Base-by-base conservation (phyloP, 2,113 vertebrate species). In the Protobothrops flavoviridis region DNA sequence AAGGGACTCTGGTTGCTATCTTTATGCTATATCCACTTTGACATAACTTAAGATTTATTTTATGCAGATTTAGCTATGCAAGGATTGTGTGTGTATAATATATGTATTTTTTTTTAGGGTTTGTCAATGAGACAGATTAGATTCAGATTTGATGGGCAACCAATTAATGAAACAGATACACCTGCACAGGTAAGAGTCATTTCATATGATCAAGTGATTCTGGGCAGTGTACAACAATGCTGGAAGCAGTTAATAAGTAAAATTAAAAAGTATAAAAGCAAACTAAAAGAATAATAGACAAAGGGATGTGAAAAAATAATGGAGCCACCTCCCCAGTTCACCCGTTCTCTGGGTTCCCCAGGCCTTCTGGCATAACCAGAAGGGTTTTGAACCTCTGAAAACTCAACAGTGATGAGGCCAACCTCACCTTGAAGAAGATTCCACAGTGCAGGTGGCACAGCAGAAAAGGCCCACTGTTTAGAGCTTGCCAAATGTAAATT, bases 61-160 rank as follows among this genome's bases (percentile, higher is more conserved):
- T 48, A 55, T 91, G 13, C 88, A 39, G 8, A 4, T 93, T 94
- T 43, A 39, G 53, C 52, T 86, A 11, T 11, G 7, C 10, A 48
- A 90, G 9, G 0, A 0, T 81, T 81, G 59, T 26, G 23, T 61
- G 13, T 81, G 6, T 81, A 39, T 81, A 81, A 26, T 74, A 94
- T 33, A 86, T 96, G 15, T 89, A 90, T 26, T 91, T 33, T 92
- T 91, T 53, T 96, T 94, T 95, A 99, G 99, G 98, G 99, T 85
- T 98, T 99, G 97, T 98, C 98, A 2, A 98, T 99, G 98, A 98
- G 98, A 94, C 98, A 99, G 97, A 99, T 99, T 94, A 97, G 98
- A 57, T 99, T 99, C 98, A 97, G 98, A 95, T 99, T 99, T 96
- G 99, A 99, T 85, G 99, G 99, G 88, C 99, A 99, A 85, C 99